Conservation (phyloP, 2,888 invertebrate genomes). For the Eupithecia tripunctaria region DNA sequence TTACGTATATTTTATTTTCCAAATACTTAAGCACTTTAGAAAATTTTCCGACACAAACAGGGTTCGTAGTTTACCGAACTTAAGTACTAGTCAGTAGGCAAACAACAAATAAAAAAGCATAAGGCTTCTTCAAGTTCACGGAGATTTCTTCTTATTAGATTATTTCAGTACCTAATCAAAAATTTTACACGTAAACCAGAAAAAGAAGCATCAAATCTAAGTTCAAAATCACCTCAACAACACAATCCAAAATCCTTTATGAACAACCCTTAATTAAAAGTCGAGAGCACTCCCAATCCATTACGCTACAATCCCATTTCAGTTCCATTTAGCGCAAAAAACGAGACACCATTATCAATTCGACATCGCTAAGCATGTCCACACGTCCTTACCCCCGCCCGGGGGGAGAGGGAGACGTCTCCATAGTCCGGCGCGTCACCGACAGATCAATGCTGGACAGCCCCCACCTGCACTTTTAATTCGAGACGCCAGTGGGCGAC, state of each 20-base stretch:
- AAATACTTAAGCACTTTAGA: too few relatives aligned
- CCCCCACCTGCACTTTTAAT: conserved; percentile 83
- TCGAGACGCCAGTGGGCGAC: conserved; percentile 54
- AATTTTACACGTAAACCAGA: not conserved
- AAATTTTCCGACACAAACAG: too few relatives aligned
- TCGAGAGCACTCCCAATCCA: conserved; percentile 46
- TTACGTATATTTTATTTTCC: too few relatives aligned
- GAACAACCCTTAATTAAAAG: conserved; percentile 43
- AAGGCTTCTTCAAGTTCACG: not conserved
- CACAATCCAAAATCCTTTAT: conserved; percentile 22
- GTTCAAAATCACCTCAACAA: not conserved
- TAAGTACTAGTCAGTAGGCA: too few relatives aligned
- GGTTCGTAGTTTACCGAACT: too few relatives aligned
- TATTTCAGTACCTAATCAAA: not conserved
- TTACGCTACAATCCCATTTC: conserved; percentile 48
- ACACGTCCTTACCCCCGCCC: conserved; percentile 62
- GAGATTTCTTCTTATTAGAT: not conserved
- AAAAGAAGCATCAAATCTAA: not conserved
- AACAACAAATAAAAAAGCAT: too few relatives aligned
- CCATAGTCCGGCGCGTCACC: conserved; percentile 74
- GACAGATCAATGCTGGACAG: conserved; percentile 81
- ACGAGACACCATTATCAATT: conserved; percentile 71
- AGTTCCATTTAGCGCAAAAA: conserved; percentile 57
- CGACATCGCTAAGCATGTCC: conserved; percentile 75
- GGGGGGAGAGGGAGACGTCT: conserved; percentile 62